Base-by-base conservation (phyloP, 2,797 vertebrate species). In the Muscicapa comitata region DNA sequence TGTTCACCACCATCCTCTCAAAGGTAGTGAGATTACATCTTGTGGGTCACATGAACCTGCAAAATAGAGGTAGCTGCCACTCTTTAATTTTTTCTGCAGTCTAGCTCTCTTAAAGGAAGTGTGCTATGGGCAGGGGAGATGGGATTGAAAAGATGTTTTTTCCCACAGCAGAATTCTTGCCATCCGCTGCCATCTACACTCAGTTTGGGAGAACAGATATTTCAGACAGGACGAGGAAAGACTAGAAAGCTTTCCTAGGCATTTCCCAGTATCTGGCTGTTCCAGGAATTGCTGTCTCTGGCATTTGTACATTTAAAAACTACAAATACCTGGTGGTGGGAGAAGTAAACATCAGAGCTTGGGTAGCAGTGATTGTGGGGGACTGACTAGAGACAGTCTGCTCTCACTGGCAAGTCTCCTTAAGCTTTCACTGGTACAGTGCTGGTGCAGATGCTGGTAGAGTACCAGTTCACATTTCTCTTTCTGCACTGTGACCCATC, bases 401-500 rank as follows among this genome's bases (percentile, higher is more conserved):
- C 61, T 83, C 72, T 92, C 31, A 25, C n/a, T 90, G 68, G 48
- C 53, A 31, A 45, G 13, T 75, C 47, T 90, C 50, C 55, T 74
- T 61, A 54, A 93, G 58, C 45, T 74, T 72, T 62, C 82, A 37
- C 10, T 90, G 50, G 31, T 74, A 86, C 61, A 50, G 26, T 65
- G 4, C 37, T 80, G 61, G 65, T 88, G 66, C 42, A 74, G 18
- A 50, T 50, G 65, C 63, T 10, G 6, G 54, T 33, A 45, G 11
- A 71, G 61, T 12, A 61, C 72, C 57, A 90, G 18, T 37, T 88
- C 29, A 31, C 76, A 90, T 94, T 94, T 50, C 31, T 84, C 43
- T n/a, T 92, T 58, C 83, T 91, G 86, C 94, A 48, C 85, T 92
- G 62, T 88, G 85, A 91, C 73, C 76, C 17, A 80, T 26, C 42